Conservation (phyloP, 2,113 vertebrate species). For the Bambusicola thoracicus region DNA sequence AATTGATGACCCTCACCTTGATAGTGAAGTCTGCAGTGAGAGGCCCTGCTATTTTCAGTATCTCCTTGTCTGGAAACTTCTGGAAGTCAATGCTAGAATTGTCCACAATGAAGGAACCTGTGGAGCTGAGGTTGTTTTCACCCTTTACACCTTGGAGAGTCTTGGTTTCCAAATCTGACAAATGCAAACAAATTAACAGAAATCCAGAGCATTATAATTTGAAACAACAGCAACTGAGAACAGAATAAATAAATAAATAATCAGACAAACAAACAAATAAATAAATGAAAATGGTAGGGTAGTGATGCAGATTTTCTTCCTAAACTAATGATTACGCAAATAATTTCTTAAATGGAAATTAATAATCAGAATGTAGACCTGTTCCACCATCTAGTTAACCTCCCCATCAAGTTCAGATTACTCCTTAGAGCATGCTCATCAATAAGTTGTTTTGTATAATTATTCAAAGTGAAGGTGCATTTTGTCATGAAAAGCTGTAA, state of each 20-base stretch:
- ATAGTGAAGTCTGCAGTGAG: conserved; percentile 92
- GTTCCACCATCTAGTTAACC: not conserved
- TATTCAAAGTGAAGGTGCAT: not conserved
- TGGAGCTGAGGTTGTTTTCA: conserved; percentile 83
- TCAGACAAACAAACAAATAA: too few relatives aligned
- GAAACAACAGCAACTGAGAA: not conserved
- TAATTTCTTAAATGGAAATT: not conserved
- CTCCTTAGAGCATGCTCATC: not conserved
- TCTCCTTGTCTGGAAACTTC: conserved; percentile 91
- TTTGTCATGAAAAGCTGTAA: not conserved
- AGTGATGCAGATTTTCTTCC: not conserved
- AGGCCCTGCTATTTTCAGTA: conserved; percentile 90
- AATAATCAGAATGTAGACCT: not conserved
- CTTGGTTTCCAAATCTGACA: conserved; percentile 92
- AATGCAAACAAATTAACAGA: conserved; percentile 39
- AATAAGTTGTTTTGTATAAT: not conserved
- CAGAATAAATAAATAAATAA: not conserved
- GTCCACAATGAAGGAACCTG: conserved; percentile 86
- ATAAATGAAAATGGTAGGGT: not conserved
- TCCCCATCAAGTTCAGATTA: not conserved
- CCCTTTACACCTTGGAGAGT: conserved; percentile 89
- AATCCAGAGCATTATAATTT: not conserved
- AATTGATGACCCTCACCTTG: conserved; percentile 82
- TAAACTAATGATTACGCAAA: not conserved
- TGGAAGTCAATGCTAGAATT: conserved; percentile 95